phyloP scores from a whole-genome alignment of 53 echinoderm and acorn worm genomes.

The Apostichopus leukothele region DNA sequence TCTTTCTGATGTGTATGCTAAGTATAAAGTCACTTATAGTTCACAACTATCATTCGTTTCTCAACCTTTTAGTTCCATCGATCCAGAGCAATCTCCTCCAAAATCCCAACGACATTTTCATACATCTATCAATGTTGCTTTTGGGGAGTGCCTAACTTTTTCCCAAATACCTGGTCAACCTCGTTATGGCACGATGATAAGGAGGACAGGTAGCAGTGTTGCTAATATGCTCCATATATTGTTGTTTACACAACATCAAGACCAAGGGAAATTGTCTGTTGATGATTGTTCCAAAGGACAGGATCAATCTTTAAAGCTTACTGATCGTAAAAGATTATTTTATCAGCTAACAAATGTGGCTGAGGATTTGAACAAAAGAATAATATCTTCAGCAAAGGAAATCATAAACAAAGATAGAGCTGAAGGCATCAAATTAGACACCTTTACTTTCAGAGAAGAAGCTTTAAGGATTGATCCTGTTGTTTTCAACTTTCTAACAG shows the following conservation, averaged over 20 bases:
- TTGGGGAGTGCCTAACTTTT: neutral
- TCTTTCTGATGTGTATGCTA: constrained; percentile 6
- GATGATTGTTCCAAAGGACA: no score
- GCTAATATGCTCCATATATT: constrained; percentile 9
- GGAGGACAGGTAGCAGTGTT: constrained; percentile 8
- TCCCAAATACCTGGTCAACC: constrained; percentile 8
- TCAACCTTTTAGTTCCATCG: neutral
- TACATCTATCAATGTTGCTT: constrained; percentile 16
- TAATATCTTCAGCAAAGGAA: neutral
- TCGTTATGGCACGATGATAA: constrained; percentile 33
- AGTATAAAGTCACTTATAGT: neutral
- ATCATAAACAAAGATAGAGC: neutral
- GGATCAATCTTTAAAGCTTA: no score
- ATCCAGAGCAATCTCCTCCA: neutral
- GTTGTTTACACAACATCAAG: neutral
- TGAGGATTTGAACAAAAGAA: neutral
- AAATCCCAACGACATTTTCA: constrained; percentile 23
- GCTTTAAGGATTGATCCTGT: neutral
- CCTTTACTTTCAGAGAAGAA: neutral
- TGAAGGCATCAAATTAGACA: constrained; percentile 8
- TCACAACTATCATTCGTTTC: neutral
- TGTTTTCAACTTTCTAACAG: neutral
- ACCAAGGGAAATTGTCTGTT: no score
- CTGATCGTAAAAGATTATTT: no score
- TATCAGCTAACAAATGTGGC: neutral